phyloP scores from a whole-genome alignment of 2,888 invertebrate genomes.

The Heliconius hortense region DNA sequence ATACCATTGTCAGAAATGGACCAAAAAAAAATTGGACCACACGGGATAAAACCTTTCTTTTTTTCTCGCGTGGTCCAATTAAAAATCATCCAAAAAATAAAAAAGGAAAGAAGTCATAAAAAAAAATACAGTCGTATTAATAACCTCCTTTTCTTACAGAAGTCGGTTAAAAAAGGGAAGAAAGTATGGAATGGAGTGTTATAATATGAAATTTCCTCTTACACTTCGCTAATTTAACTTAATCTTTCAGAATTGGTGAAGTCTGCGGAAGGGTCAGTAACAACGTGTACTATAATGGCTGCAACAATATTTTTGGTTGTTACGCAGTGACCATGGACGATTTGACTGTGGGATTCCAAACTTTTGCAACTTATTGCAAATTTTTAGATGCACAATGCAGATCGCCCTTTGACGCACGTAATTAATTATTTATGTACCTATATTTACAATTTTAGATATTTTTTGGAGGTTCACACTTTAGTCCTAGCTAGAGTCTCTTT shows the following conservation, averaged over 20 bases:
- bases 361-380: constrained; percentile 43
- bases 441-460: not conserved
- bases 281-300: not conserved
- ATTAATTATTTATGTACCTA: not conserved
- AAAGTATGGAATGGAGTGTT: not conserved
- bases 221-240: not conserved
- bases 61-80: too few species aligned
- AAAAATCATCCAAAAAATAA: too few species aligned
- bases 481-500: too few species aligned
- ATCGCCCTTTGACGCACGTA: constrained; percentile 15
- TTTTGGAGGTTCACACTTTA: not conserved
- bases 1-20: too few species aligned
- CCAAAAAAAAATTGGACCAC: too few species aligned
- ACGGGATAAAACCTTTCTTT: too few species aligned
- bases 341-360: constrained; percentile 27
- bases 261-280: constrained; percentile 34
- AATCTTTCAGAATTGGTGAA: constrained; percentile 23
- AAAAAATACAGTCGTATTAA: too few species aligned
- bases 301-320: constrained; percentile 18
- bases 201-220: not conserved
- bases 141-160: too few species aligned
- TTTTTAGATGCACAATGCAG: constrained; percentile 42
- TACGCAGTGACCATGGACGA: constrained; percentile 28
- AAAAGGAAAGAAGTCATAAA: too few species aligned
- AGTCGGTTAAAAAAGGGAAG: too few species aligned